These are phyloP conservation scores for Cairina moschata DNA, from an alignment of 2,113 vertebrate genomes.

Conservation along the genomic window DNA sequence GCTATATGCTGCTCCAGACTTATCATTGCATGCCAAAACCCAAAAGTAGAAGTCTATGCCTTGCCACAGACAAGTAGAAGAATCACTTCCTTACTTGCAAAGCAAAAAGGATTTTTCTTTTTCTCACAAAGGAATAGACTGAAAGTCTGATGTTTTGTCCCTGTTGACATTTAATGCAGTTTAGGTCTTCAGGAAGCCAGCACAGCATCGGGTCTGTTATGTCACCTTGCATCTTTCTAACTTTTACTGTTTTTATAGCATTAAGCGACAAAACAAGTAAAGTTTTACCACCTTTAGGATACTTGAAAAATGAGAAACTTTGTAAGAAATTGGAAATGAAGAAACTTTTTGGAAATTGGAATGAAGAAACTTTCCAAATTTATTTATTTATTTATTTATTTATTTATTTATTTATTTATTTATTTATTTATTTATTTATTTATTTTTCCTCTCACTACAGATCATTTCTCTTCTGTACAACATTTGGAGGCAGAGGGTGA, in stretches of 20 bases:
- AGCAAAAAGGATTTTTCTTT: background rate
- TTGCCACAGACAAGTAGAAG: background rate
- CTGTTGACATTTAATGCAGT: background rate
- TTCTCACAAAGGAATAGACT: background rate
- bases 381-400: background rate
- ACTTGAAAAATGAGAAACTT: background rate
- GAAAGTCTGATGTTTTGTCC: background rate
- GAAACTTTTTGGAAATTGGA: background rate
- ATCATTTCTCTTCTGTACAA: background rate
- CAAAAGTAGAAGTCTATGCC: background rate
- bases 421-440: background rate
- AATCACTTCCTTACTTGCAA: background rate
- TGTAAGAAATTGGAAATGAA: background rate
- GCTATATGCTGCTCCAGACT: background rate
- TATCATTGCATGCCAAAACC: background rate
- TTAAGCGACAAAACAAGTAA: background rate
- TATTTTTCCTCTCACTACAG: background rate
- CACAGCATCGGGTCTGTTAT: background rate
- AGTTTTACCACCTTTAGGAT: background rate
- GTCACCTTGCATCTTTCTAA: background rate
- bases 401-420: no score
- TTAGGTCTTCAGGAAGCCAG: background rate
- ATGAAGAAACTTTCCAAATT: background rate
- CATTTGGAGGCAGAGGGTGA: background rate
- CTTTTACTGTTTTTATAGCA: background rate